Percentiles rank a stretch among this genome's conserved stretches.
Conservation (phyloP, 1,140 invertebrate genomes). For the Diplogasteroides magnus region DNA sequence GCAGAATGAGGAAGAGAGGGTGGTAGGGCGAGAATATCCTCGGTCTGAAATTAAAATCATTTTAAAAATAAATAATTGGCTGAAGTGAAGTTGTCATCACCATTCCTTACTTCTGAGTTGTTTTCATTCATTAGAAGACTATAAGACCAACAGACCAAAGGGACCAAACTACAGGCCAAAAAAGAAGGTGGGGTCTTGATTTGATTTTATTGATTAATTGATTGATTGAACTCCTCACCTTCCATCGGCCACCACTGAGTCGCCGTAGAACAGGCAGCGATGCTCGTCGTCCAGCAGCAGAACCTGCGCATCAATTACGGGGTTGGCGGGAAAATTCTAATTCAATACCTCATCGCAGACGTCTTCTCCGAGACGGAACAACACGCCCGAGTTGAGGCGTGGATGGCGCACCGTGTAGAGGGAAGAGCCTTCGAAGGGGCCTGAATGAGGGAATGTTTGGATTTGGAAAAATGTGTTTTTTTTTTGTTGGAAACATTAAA, state of each 20-base stretch:
- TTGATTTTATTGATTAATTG: no score
- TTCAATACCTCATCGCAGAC: neutral
- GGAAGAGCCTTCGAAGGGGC: no score
- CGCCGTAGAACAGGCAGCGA: neutral
- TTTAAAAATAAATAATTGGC: no score
- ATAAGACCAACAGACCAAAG: no score
- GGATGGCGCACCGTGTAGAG: neutral
- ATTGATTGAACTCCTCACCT: no score
- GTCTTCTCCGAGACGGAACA: neutral
- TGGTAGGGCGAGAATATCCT: conserved; percentile 11
- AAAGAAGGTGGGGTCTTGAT: no score
- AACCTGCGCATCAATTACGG: neutral
- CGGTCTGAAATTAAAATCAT: no score
- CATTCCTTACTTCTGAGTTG: no score
- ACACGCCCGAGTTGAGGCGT: neutral
- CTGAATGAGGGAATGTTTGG: neutral
- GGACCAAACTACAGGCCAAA: no score
- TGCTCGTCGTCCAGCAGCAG: neutral
- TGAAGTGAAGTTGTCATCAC: no score
- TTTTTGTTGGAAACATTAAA: no score
- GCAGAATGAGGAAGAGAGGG: conserved; percentile 19
- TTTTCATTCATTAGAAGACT: no score
- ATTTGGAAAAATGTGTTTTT: neutral
- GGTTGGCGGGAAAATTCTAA: neutral
- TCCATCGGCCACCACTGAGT: neutral